Evolutionary conservation across 2,113 vertebrate species (phyloP).

Genomic region (Megaleporinus macrocephalus): DNA sequence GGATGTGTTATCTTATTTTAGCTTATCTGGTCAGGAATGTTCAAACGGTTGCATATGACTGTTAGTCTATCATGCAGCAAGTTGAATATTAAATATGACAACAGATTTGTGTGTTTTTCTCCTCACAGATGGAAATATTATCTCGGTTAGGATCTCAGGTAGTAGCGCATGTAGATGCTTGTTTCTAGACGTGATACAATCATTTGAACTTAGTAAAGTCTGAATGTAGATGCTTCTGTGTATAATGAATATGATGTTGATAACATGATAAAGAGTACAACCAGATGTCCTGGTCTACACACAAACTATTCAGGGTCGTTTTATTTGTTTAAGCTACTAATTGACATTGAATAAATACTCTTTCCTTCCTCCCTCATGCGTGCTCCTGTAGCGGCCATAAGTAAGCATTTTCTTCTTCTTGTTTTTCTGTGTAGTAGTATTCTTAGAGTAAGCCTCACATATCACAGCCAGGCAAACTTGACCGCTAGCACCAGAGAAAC

Average conservation of each 20-base stretch:
- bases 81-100: neutral
- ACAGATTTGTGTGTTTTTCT: neutral
- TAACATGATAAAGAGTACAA: too few species aligned
- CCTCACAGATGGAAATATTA: slow-evolving; percentile 30
- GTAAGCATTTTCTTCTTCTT: slow-evolving; percentile 62
- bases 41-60: too few species aligned
- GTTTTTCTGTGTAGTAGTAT: neutral
- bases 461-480: neutral
- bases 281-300: too few species aligned
- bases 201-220: too few species aligned
- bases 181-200: too few species aligned
- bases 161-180: neutral
- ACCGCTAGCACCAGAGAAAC: neutral
- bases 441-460: neutral
- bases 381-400: slow-evolving; percentile 65
- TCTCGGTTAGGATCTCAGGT: slow-evolving; percentile 42
- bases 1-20: too few species aligned
- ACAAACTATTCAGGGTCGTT: too few species aligned
- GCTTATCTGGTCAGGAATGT: too few species aligned
- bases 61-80: neutral
- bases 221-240: too few species aligned
- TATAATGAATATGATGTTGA: too few species aligned
- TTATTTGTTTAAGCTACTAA: neutral
- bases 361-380: slow-evolving; percentile 19
- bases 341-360: neutral